Evolutionary conservation across 2,888 invertebrate species (phyloP), one percentile per base, ranked within the genome.

Genomic region (Lepidocyrtinus sp.): DNA sequence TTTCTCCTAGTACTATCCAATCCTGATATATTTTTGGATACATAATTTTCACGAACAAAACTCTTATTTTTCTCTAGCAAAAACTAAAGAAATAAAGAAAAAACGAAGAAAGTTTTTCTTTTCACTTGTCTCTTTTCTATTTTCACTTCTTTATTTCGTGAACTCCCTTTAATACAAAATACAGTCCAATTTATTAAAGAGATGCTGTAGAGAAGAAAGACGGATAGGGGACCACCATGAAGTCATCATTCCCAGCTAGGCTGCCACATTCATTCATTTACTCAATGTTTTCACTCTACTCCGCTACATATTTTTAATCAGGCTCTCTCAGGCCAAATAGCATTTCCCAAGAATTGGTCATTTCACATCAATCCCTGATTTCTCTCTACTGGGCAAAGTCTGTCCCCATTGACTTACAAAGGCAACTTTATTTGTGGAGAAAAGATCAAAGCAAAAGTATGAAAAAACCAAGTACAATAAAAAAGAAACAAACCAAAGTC

Each of bases 71-170:
- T 22, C 59, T 69, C 26, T 36, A 27, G 19, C 3, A 36, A 22
- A 46, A 67, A 27, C n/a, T 22, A 25, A 65, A 25, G 26, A 25
- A 25, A 7, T 15, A 65, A 25, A 65, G 50, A 50, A 50, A 50
- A 50, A 12, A 50, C n/a, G 50, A 50, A 12, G 17, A 50, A 50
- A 50, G 50, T 50, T 50, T 50, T 50, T 50, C 50, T 50, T 50
- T 50, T 50, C 50, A 50, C 17, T 50, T 50, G 50, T 50, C 50
- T 50, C 12, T 50, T 17, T 50, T 64, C 64, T 64, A n/a, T n/a
- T n/a, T 69, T 22, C 26, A 45, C 22, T 67, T 36, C 75, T 75
- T 50, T 62, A n/a, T 55, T 50, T 65, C 50, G 62, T 73, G 26
- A n/a, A 65, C 5, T 36, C 36, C 5, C n/a, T n/a, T n/a, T n/a